Evolutionary conservation across 1,140 invertebrate genomes (phyloP).

Genomic region (Diorhabda carinulata): DNA sequence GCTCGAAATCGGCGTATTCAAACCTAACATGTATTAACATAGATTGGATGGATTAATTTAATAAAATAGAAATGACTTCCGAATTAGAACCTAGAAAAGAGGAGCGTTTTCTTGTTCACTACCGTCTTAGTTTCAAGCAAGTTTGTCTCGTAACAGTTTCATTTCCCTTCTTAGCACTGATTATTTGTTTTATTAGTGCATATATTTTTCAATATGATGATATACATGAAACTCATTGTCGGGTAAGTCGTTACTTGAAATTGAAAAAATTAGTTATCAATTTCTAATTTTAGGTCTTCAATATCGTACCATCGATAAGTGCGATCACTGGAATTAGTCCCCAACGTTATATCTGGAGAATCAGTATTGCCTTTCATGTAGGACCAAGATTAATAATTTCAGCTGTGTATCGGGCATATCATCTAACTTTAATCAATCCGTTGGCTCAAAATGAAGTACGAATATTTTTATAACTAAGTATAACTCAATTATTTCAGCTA

Average conservation of each 20-base stretch:
- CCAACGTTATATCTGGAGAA: slow-evolving; percentile 87
- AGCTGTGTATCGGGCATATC: slow-evolving; percentile 78
- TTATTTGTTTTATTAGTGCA: slow-evolving; percentile 81
- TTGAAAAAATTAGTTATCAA: slow-evolving; percentile 11
- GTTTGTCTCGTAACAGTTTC: slow-evolving; percentile 76
- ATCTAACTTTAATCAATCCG: slow-evolving; percentile 61
- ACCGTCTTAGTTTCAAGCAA: slow-evolving; percentile 53
- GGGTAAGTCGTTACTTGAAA: slow-evolving; percentile 57
- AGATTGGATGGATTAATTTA: too few species aligned
- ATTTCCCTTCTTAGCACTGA: slow-evolving; percentile 73
- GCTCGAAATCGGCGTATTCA: too few species aligned
- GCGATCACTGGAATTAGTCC: slow-evolving; percentile 87
- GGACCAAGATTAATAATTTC: slow-evolving; percentile 82
- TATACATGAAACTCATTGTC: slow-evolving; percentile 88
- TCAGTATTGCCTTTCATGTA: slow-evolving; percentile 84
- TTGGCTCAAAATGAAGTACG: slow-evolving; percentile 26
- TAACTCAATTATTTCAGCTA: not conserved
- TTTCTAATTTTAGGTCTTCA: slow-evolving; percentile 71
- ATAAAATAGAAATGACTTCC: not conserved
- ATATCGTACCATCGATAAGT: slow-evolving; percentile 88
- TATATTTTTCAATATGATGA: slow-evolving; percentile 86
- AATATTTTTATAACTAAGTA: not conserved
- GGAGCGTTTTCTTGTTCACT: slow-evolving; percentile 38
- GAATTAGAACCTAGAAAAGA: slow-evolving; percentile 9
- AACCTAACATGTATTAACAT: too few species aligned